Base-by-base conservation (phyloP, 2,888 invertebrate species). In the Gisinianus flammeolus region DNA sequence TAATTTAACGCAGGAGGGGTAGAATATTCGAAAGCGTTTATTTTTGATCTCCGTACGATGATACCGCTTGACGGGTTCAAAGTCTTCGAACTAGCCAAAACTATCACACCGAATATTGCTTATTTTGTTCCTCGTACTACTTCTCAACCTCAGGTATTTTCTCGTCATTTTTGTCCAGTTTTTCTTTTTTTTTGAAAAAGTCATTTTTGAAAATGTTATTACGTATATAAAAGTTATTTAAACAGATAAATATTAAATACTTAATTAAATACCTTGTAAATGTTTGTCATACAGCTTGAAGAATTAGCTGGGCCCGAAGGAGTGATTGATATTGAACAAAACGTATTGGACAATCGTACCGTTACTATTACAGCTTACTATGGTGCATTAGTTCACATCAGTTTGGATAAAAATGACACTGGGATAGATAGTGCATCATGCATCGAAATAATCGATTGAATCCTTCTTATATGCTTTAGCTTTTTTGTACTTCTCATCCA, bases 331-430 rank as follows among this genome's bases (percentile, higher is more conserved):
- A 90, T 98, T 28, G 97, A 98, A 87, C 94, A 97, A 87, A 96
- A 95, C 86, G 93, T 93, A 85, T 89, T 97, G 58, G 93, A 94
- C 86, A 91, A 91, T 75, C 92, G 93, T 87, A 89, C 95, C 79
- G 92, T 97, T 82, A 94, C 97, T 1, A 90, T 98, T 69, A 97
- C 97, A 0, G 97, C 95, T 6, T 97, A 97, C 87, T 98, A 93
- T 88, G 96, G 94, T 85, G 90, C 91, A 85, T 88, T 91, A 19
- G 70, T 44, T 8, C 24, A 22, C 52, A 44, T 44, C 52, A 44
- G 52, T 12, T 44, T 12, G 19, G 52, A 44, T 8, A 12, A 19
- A 44, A 44, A n/a, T 44, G 22, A 58, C 22, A 16, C 22, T 5
- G 22, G 19, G 16, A 44, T 44, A 16, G 44, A 16, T 4, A 44